phyloP scores from a whole-genome alignment of 2,113 vertebrate genomes.

The Cochlearius cochlearius region DNA sequence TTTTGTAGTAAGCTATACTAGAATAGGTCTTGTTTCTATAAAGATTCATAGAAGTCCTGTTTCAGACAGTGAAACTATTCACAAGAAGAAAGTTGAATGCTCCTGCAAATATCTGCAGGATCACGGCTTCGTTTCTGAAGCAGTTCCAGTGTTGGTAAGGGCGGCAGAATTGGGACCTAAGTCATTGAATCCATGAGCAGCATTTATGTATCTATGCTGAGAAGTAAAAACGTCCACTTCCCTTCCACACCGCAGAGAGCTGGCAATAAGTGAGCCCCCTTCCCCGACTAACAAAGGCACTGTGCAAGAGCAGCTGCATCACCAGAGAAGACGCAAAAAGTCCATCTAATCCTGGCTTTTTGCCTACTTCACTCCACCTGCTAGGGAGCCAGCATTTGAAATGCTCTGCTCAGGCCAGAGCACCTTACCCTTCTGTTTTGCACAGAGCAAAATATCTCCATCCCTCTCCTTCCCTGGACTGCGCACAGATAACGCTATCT shows the following conservation, averaged over 20 bases:
- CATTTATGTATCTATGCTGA: not conserved
- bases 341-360: not conserved
- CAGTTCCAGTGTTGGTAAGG: not conserved
- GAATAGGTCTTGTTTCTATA: not conserved
- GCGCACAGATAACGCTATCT: not conserved
- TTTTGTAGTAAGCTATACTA: not conserved
- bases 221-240: not conserved
- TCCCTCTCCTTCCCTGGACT: not conserved
- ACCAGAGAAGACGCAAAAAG: not conserved
- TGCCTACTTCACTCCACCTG: not conserved
- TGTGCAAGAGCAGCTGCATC: not conserved
- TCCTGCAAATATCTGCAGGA: not conserved
- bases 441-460: not conserved
- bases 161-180: not conserved
- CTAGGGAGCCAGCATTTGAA: not conserved
- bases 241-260: fast-evolving
- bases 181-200: not conserved
- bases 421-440: not conserved
- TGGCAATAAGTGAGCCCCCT: not conserved
- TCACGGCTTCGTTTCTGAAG: not conserved
- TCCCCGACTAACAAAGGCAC: not conserved
- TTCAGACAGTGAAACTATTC: not conserved
- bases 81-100: not conserved
- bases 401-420: not conserved
- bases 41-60: not conserved